Base-by-base conservation (phyloP, 2,797 vertebrate genomes). In the Parauchenoglanis ngamensis region DNA sequence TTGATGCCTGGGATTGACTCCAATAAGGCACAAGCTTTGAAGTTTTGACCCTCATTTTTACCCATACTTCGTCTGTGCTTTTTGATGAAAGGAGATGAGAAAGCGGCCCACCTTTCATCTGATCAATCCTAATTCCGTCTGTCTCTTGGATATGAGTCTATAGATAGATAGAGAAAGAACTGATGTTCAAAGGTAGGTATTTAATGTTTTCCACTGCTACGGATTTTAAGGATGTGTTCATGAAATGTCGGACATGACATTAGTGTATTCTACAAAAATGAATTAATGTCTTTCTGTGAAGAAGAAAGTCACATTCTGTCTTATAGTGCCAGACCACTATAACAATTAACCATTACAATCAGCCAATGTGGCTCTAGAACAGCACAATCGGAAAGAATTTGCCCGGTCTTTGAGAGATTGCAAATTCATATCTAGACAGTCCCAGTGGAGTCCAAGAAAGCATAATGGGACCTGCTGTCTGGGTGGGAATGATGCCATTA, bases 81-180 rank as follows among this genome's bases (percentile, higher is more conserved):
- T 83, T 75, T 81, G 70, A 56, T n/a, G 44, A 76, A 61, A 76
- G 56, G 19, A 52, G 68, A 81, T 81, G 63, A 63, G 40, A 49
- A 49, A 7, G 77, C 57, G 54, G 31, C 19, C 21, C 0, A 49
- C 21, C 70, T 65, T 63, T 76, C 46, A 83, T 76, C 21, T 83
- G 44, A 67, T 65, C 52, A 54, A 83, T 75, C 70, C 23, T 54
- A 31, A 83, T 63, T 75, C 19, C 40, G 46, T 73, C 83, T 31
- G 11, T 82, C 17, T 61, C 78, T 25, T 28, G 31, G 35, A 25
- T 13, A 44, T 79, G 44, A 10, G 40, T 25, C 35, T 72, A 4
- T 61, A 73, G 11, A 28, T 40, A 25, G 68, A 83, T 63, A 61
- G n/a, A 40, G 70, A 83, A 35, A 5, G 13, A 75, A 65, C 49